Base-by-base conservation (phyloP, 30 jellyfish, hydroid and myxozoan genomes). In the Pseudorhiza aurosa region DNA sequence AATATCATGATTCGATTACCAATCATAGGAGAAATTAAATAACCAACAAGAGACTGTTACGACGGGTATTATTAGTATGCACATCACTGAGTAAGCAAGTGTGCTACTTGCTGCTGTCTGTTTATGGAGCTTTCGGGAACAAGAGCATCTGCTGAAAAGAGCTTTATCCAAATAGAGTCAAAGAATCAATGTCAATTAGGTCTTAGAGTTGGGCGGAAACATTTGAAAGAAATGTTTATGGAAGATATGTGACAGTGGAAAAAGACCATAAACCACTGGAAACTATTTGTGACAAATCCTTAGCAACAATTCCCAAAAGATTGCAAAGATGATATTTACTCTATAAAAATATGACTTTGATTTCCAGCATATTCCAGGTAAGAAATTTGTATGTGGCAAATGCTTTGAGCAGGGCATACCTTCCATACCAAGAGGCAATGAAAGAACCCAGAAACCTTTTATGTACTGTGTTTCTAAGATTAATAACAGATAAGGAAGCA, bases 181-280 rank as follows among this genome's bases (percentile, higher is more conserved):
- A 24, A 55, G 87, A 74, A 33, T 46, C 26, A 17, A 4, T 72
- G 71, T 26, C 87, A 2, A 36, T 50, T 6, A 27, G 47, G 24
- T 72, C 26, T 29, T n/a, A n/a, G n/a, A n/a, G n/a, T n/a, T 31
- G 39, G 2, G 5, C 26, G 53, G 32, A 49, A 53, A 75, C 53
- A 44, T 75, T 75, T 42, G 68, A 75, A 35, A 15, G 33, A 0
- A 55, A 53, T 58, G 73, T 75, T 56, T 75, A 55, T 58, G 58
- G 79, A n/a, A 72, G 55, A 27, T 25, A 43, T 55, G 68, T 40
- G 36, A 55, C 12, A 24, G 68, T 75, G 29, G 79, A 75, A 33
- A 55, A 68, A 29, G 76, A 74, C 19, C 77, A 74, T 55, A 74
- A 74, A 18, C 87, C 87, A 8, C 87, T 74, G 30, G 87, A 74